Conservation (phyloP, 2,113 vertebrate genomes). For the Dendrocopos noguchii region DNA sequence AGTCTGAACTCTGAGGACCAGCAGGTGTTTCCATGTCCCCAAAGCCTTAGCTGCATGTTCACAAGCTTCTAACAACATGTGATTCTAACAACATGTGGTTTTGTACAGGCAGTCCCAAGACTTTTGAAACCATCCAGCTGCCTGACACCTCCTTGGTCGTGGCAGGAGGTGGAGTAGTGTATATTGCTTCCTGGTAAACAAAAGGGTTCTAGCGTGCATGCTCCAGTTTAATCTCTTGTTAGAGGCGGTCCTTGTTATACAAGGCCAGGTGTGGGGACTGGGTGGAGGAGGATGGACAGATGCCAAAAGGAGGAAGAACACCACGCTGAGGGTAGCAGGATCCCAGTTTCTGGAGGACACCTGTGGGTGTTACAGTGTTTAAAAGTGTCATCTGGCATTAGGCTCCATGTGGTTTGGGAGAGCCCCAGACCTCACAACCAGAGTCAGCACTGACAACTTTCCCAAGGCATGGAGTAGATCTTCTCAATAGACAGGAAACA, state of each 20-base stretch:
- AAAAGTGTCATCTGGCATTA: not conserved
- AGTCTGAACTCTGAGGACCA: not conserved
- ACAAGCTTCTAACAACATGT: rapidly evolving
- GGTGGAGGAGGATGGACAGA: not conserved
- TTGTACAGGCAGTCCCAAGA: not conserved
- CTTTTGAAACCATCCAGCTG: not conserved
- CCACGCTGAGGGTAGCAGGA: not conserved
- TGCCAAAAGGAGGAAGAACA: not conserved
- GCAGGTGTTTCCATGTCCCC: rapidly evolving
- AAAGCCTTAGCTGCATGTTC: rapidly evolving
- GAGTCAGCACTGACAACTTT: rapidly evolving
- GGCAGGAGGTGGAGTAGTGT: not conserved
- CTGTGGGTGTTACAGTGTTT: rapidly evolving
- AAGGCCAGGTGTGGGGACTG: not conserved
- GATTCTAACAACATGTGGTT: not conserved
- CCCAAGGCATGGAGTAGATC: not conserved
- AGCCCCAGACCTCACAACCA: not conserved
- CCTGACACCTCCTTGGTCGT: not conserved
- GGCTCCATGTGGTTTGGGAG: not conserved
- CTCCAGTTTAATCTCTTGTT: not conserved
- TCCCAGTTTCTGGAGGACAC: not conserved
- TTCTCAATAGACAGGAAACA: rapidly evolving
- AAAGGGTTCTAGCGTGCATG: rapidly evolving
- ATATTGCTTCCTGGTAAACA: not conserved
- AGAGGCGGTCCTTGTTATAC: not conserved